These are phyloP conservation scores for Erebia epiphron DNA, from an alignment of 2,888 invertebrate species.

Conservation along the genomic window DNA sequence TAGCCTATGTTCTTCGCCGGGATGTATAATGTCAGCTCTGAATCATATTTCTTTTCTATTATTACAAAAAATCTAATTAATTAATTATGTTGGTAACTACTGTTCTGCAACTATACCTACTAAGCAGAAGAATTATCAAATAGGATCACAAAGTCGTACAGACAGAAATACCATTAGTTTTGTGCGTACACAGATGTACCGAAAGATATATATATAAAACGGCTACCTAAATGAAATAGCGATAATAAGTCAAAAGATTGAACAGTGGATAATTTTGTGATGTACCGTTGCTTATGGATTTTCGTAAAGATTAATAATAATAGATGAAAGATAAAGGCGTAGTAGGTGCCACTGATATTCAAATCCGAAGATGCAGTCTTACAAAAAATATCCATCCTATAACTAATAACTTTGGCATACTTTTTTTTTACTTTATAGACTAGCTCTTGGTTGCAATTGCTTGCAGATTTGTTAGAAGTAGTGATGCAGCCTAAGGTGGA, in stretches of 20 bases:
- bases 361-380: background rate
- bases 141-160: background rate
- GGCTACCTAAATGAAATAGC: constrained; percentile 63
- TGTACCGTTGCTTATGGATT: constrained; percentile 29
- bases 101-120: too few relatives aligned
- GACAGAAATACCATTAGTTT: background rate
- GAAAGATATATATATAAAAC: constrained; percentile 50
- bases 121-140: too few relatives aligned
- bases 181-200: constrained; percentile 2
- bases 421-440: too few relatives aligned
- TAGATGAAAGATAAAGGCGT: constrained; percentile 23
- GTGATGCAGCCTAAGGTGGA: too few relatives aligned
- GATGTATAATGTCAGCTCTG: too few relatives aligned
- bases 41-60: too few relatives aligned
- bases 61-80: too few relatives aligned
- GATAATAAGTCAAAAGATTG: constrained; percentile 60
- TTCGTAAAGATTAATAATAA: constrained; percentile 32
- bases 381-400: background rate
- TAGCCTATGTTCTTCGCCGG: background rate
- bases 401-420: too few relatives aligned
- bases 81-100: too few relatives aligned
- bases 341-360: constrained; percentile 5
- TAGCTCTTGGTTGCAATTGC: too few relatives aligned
- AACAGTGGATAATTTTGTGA: constrained; percentile 27
- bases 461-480: too few relatives aligned